phyloP scores from a whole-genome alignment of 2,113 vertebrate species.

The Tylochromis polylepis region DNA sequence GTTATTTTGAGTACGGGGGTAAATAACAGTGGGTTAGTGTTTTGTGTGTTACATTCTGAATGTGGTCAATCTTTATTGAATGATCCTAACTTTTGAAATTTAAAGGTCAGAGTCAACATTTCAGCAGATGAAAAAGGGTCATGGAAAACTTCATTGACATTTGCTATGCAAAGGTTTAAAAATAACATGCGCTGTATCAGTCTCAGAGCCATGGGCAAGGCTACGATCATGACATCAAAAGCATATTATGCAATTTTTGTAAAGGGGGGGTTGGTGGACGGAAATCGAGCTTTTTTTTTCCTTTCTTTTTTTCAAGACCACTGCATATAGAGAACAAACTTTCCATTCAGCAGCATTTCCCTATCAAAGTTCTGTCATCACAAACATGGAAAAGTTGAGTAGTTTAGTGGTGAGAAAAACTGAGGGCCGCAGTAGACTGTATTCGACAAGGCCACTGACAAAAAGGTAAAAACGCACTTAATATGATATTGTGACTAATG shows the following conservation, averaged over 20 bases:
- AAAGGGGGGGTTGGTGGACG: conserved; percentile 34
- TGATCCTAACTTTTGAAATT: conserved; percentile 44
- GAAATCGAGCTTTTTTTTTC: conserved; percentile 42
- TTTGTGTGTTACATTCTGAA: background rate
- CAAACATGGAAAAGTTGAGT: conserved; percentile 48
- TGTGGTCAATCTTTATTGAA: conserved; percentile 59
- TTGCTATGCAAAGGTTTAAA: conserved; percentile 67
- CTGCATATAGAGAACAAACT: conserved; percentile 45
- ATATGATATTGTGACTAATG: background rate
- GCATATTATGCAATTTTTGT: conserved; percentile 64
- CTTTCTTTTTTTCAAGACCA: conserved; percentile 39
- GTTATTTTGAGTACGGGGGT: background rate
- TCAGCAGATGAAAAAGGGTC: conserved; percentile 58
- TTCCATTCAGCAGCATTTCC: conserved; percentile 57
- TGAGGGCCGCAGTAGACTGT: background rate
- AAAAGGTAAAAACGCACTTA: background rate
- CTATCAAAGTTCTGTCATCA: conserved; percentile 28
- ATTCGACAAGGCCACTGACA: background rate
- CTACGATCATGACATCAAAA: conserved; percentile 61
- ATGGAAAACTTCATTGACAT: conserved; percentile 72
- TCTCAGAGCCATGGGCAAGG: conserved; percentile 54
- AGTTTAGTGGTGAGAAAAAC: conserved; percentile 16
- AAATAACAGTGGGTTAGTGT: background rate
- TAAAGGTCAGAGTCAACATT: conserved; percentile 63
- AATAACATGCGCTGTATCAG: conserved; percentile 67